phyloP scores from a whole-genome alignment of 2,888 invertebrate genomes.

The Thumatha senex region DNA sequence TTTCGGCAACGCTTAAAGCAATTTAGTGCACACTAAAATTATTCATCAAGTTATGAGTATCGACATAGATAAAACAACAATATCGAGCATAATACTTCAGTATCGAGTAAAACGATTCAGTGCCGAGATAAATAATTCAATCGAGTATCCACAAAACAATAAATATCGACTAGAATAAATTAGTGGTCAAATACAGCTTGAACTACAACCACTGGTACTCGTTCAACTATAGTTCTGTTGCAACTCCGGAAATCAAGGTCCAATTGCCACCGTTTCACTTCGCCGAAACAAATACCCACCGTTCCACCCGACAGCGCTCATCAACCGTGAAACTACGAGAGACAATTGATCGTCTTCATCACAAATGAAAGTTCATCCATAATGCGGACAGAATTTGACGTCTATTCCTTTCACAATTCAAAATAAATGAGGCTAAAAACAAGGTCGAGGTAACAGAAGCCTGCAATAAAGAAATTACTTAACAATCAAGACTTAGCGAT shows the following conservation, averaged over 20 bases:
- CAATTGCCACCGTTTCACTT: constrained; percentile 76
- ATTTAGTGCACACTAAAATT: too few species aligned
- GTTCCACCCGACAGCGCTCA: constrained; percentile 30
- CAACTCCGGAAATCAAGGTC: constrained; percentile 81
- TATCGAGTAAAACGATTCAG: background rate
- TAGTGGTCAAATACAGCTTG: constrained; percentile 36
- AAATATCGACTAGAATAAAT: background rate
- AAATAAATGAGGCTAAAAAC: constrained; percentile 6
- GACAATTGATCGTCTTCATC: constrained; percentile 36
- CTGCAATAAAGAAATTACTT: constrained; percentile 35
- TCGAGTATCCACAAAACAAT: background rate
- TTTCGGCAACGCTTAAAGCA: too few species aligned
- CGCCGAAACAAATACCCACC: constrained; percentile 63
- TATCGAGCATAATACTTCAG: background rate
- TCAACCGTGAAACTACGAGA: constrained; percentile 51
- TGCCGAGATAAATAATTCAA: background rate
- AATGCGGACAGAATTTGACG: constrained; percentile 21
- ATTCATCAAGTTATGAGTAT: too few species aligned
- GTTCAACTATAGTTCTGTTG: constrained; percentile 51
- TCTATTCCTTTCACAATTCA: constrained; percentile 36
- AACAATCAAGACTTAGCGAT: constrained; percentile 19
- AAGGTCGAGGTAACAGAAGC: constrained; percentile 7
- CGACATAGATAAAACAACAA: background rate
- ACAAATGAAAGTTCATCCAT: constrained; percentile 37
- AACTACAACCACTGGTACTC: constrained; percentile 15